These are phyloP conservation scores for Eunapius fragilis DNA, from an alignment of 37 sponge, comb jelly and placozoan species.

Conservation along the genomic window DNA sequence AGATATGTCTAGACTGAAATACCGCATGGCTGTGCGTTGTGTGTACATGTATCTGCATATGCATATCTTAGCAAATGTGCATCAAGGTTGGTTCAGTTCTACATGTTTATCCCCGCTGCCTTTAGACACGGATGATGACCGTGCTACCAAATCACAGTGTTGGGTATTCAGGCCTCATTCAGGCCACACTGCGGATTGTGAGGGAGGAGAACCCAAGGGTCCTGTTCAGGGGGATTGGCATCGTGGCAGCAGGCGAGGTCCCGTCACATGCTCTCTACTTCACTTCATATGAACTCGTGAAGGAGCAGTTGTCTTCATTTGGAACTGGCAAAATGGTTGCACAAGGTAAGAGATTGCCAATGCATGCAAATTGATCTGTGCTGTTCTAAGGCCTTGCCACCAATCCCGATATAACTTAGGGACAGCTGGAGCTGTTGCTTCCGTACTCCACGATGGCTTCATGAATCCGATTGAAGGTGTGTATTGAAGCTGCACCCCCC, in stretches of 20 bases:
- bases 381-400: not conserved
- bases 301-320: slow-evolving; percentile 25
- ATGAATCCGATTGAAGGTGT: slow-evolving; percentile 98
- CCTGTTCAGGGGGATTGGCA: slow-evolving; percentile 93
- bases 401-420: not conserved
- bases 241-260: slow-evolving; percentile 91
- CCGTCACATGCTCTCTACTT: slow-evolving; percentile 98
- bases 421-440: slow-evolving; percentile 77
- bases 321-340: slow-evolving; percentile 31
- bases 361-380: not conserved
- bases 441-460: slow-evolving; percentile 91
- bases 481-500: not conserved
- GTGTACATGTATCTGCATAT: too few species aligned
- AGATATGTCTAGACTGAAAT: too few species aligned
- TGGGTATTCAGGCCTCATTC: slow-evolving; percentile 51
- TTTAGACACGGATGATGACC: slow-evolving; percentile 94
- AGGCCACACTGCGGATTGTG: slow-evolving; percentile 70
- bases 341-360: slow-evolving; percentile 53
- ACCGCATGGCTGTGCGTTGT: too few species aligned
- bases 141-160: slow-evolving; percentile 67
- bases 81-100: too few species aligned
- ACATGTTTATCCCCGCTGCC: not conserved
- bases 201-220: slow-evolving; percentile 70
- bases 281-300: slow-evolving; percentile 82
- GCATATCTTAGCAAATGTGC: too few species aligned